Evolutionary conservation across 1,140 invertebrate species (phyloP).

Genomic region (Zaprionus camerounensis): DNA sequence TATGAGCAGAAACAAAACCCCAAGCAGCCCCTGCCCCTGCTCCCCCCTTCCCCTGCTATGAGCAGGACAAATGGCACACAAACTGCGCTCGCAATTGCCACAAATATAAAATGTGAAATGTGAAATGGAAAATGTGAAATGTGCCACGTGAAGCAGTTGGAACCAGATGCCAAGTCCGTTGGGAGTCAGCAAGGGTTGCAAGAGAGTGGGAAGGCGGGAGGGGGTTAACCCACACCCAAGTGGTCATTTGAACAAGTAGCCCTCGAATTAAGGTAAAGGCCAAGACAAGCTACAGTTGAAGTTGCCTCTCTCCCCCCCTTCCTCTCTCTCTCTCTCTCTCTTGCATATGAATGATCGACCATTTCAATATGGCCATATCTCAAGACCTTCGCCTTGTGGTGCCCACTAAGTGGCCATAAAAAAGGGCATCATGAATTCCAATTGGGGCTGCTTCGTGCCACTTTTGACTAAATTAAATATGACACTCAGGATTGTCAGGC

Average conservation of each 20-base stretch:
- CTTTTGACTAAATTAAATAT: background rate
- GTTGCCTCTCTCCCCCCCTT: background rate
- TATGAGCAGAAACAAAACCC: conserved; percentile 60
- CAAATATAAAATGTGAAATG: conserved; percentile 42
- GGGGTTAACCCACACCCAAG: conserved; percentile 26
- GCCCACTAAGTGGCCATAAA: conserved; percentile 5
- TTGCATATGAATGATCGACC: background rate
- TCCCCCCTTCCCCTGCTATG: background rate
- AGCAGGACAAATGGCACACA: conserved; percentile 30
- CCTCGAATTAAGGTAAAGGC: conserved; percentile 29
- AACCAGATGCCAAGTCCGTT: conserved; percentile 12
- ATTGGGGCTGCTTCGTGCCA: background rate
- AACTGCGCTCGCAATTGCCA: conserved; percentile 34
- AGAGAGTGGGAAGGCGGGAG: background rate
- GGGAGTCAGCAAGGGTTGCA: background rate
- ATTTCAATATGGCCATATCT: conserved; percentile 4
- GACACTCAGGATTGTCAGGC: background rate
- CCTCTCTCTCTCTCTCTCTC: no score
- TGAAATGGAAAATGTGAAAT: conserved; percentile 24
- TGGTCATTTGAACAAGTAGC: conserved; percentile 41
- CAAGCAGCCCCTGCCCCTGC: background rate
- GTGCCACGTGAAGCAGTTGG: conserved; percentile 39
- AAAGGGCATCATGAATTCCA: background rate
- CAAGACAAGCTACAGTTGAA: conserved; percentile 20
- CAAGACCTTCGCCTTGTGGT: background rate